Evolutionary conservation across 2,113 vertebrate species (phyloP).

Genomic region (Excalfactoria chinensis): DNA sequence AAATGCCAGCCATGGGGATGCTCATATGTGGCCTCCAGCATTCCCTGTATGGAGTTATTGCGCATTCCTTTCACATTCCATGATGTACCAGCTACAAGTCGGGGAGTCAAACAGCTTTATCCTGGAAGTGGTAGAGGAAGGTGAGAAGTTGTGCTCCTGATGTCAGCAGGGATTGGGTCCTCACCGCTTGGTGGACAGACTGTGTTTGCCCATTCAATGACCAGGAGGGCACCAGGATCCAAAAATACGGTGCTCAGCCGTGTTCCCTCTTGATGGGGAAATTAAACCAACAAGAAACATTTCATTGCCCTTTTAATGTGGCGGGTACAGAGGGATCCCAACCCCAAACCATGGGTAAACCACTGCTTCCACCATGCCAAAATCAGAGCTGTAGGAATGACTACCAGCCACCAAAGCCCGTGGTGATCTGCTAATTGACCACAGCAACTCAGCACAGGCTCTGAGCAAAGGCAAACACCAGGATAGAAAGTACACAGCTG

Average conservation of each 20-base stretch:
- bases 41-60: not conserved
- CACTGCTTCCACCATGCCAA: not conserved
- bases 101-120: not conserved
- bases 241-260: not conserved
- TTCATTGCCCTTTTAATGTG: fast-evolving
- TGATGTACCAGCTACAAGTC: not conserved
- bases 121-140: not conserved
- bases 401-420: not conserved
- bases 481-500: not conserved
- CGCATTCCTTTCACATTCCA: not conserved
- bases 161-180: not conserved
- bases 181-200: not conserved
- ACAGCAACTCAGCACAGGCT: not conserved
- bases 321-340: fast-evolving
- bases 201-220: not conserved
- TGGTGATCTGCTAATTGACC: not conserved
- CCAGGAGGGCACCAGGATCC: not conserved
- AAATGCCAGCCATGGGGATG: fast-evolving
- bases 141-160: not conserved
- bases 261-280: not conserved
- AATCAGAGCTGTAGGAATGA: not conserved
- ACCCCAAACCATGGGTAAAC: not conserved
- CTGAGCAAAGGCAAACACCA: not conserved
- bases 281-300: not conserved
- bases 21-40: not conserved